Conservation (phyloP, 2,113 vertebrate species). For the Pteruthius melanotis region DNA sequence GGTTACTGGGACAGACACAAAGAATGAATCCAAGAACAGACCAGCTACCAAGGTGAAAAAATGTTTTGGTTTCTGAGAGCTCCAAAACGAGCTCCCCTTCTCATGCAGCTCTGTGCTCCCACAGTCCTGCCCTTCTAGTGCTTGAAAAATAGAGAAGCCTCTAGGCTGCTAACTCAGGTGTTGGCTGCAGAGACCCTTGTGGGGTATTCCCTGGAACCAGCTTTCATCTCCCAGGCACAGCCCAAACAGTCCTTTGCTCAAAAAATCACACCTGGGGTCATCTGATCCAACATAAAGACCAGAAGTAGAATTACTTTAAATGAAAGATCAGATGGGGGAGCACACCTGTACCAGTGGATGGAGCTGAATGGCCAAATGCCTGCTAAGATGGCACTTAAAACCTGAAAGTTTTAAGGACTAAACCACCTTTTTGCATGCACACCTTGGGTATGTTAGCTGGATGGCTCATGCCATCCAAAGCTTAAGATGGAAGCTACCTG, state of each 20-base stretch:
- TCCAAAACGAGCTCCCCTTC: neutral
- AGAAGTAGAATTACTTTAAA: neutral
- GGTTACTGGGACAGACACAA: neutral
- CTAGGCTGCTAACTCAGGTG: neutral
- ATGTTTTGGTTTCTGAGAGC: neutral
- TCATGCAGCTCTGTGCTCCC: neutral
- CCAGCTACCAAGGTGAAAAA: neutral
- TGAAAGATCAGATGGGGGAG: neutral
- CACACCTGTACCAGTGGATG: rapidly evolving
- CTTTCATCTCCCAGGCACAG: neutral
- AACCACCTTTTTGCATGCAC: rapidly evolving
- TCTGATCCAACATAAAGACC: neutral
- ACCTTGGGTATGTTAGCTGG: neutral
- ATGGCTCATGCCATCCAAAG: neutral
- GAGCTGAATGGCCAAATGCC: neutral
- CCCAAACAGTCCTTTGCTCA: neutral
- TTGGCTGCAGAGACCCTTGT: neutral
- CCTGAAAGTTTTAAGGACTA: neutral
- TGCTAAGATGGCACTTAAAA: neutral
- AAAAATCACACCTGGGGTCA: neutral
- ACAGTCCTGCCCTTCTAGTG: neutral
- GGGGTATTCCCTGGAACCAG: neutral
- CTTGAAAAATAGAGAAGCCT: neutral
- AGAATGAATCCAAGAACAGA: neutral
- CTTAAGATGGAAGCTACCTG: neutral